Conservation (phyloP, 2,797 vertebrate species). For the Pantherophis vulpinus region DNA sequence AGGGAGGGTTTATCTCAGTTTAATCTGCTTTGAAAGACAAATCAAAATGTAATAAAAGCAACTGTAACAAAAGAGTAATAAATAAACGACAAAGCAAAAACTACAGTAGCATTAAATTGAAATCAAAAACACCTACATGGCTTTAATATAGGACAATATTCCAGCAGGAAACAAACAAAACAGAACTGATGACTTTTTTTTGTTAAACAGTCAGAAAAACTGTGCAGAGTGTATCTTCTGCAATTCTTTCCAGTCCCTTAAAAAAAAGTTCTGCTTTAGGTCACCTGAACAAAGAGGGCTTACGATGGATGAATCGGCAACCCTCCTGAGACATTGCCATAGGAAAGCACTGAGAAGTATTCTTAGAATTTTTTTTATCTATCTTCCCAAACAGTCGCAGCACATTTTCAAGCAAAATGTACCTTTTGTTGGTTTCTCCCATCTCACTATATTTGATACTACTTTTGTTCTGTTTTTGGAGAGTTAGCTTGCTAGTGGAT, state of each 20-base stretch:
- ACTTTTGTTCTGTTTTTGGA: neutral
- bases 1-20: neutral
- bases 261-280: neutral
- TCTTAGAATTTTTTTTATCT: neutral
- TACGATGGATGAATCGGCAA: neutral
- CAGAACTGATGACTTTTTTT: neutral
- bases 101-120: neutral
- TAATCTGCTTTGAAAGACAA: neutral
- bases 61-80: neutral
- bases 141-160: neutral
- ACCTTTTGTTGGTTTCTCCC: neutral
- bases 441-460: neutral
- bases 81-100: neutral
- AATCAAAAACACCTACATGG: neutral
- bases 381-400: neutral
- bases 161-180: neutral
- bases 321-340: neutral
- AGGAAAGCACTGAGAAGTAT: neutral
- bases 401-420: neutral
- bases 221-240: neutral
- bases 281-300: neutral
- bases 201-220: neutral
- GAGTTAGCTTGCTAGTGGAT: neutral
- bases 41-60: neutral
- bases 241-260: neutral